These are phyloP conservation scores for Selenia dentaria DNA, from an alignment of 2,888 invertebrate species.

Conservation along the genomic window DNA sequence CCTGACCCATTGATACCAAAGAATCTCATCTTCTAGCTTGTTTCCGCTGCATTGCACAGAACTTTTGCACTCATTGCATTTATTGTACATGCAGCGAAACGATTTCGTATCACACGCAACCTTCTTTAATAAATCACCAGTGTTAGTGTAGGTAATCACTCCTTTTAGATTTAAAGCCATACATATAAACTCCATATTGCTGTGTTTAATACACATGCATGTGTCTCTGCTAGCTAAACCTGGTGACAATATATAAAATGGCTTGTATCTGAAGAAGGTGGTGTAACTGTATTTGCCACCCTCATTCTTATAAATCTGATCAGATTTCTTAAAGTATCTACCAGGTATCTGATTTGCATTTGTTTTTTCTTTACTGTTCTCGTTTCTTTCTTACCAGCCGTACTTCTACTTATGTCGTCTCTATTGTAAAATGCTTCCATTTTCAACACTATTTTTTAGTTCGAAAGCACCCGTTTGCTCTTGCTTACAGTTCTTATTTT, in stretches of 20 bases:
- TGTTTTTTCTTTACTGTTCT: neutral
- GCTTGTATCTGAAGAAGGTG: neutral
- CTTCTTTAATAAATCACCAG: neutral
- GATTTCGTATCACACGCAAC: neutral
- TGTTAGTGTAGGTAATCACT: neutral
- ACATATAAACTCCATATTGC: neutral
- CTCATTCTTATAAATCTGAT: neutral
- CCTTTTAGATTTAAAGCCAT: neutral
- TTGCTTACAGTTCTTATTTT: neutral
- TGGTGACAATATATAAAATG: neutral
- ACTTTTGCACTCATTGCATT: neutral
- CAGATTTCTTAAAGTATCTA: too few relatives aligned
- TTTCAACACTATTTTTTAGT: neutral
- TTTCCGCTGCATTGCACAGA: neutral
- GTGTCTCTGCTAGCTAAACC: neutral
- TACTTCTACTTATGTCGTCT: too few relatives aligned
- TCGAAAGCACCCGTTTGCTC: too few relatives aligned
- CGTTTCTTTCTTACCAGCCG: neutral
- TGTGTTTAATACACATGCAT: too few relatives aligned
- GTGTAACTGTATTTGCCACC: neutral
- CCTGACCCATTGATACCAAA: constrained; percentile 1
- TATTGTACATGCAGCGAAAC: neutral
- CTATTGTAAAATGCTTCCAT: neutral
- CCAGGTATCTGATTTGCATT: constrained; percentile 1
- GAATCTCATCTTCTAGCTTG: neutral